Evolutionary conservation across 2,113 vertebrate species (phyloP).

Genomic region (Leptosomus discolor): DNA sequence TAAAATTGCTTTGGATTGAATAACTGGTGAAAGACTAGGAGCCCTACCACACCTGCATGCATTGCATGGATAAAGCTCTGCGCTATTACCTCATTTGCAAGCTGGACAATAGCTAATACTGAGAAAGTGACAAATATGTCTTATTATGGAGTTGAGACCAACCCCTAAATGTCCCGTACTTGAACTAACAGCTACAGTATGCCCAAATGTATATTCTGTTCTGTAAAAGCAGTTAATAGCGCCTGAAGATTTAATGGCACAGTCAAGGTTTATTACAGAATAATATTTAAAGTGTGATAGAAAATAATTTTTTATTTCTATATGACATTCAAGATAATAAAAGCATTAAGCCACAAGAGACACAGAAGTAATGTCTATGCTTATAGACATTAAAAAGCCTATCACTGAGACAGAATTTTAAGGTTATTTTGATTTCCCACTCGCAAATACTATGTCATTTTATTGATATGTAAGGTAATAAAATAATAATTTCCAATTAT

Average conservation of each 20-base stretch:
- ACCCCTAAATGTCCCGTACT: not conserved
- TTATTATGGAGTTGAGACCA: not conserved
- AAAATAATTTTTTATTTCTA: not conserved
- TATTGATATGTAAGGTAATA: constrained; percentile 43
- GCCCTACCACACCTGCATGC: not conserved
- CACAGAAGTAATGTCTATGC: not conserved
- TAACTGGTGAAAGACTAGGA: not conserved
- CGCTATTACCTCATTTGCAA: not conserved
- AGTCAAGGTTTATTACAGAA: constrained; percentile 26
- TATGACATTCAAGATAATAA: not conserved
- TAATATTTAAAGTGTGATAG: constrained; percentile 2
- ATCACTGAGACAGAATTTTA: not conserved
- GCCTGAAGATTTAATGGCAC: not conserved
- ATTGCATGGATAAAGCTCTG: not conserved
- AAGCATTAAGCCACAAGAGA: not conserved
- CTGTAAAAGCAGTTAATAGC: not conserved
- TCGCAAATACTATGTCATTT: not conserved
- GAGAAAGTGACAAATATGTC: not conserved
- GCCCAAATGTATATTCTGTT: not conserved
- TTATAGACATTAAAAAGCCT: not conserved
- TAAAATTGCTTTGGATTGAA: not conserved
- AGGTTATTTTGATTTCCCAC: not conserved
- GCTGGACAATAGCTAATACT: not conserved
- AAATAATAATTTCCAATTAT: constrained; percentile 57
- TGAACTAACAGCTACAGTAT: not conserved